Evolutionary conservation across 2,113 vertebrate genomes (phyloP).

Genomic region (Nyctereutes procyonoides): DNA sequence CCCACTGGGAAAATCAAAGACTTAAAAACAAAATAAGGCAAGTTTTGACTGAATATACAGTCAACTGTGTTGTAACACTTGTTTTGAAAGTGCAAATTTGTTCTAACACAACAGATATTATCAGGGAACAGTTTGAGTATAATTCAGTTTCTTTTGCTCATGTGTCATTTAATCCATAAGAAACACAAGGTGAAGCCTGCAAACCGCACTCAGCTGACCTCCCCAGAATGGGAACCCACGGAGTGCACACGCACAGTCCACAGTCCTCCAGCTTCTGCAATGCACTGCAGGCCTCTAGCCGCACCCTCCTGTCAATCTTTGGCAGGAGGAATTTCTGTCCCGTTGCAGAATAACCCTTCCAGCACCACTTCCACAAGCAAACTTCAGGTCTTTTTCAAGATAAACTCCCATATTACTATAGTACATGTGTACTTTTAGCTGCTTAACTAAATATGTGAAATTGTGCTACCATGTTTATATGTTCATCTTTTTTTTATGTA

Average conservation of each 20-base stretch:
- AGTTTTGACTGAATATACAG: background rate
- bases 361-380: background rate
- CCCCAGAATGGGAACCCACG: background rate
- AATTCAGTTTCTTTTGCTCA: constrained; percentile 44
- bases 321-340: background rate
- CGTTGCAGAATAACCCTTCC: constrained; percentile 9
- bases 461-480: background rate
- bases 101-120: background rate
- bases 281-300: background rate
- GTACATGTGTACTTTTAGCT: background rate
- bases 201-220: background rate
- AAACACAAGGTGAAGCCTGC: background rate
- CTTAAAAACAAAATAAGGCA: background rate
- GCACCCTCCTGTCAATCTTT: background rate
- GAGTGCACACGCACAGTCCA: background rate
- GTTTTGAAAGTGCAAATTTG: constrained; percentile 36
- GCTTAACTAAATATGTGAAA: background rate
- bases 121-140: background rate
- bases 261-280: background rate
- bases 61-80: background rate
- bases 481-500: background rate
- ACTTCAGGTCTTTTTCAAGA: background rate
- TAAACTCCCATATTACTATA: background rate
- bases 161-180: background rate
- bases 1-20: background rate